Evolutionary conservation across 2,888 invertebrate genomes (phyloP), one percentile per base, ranked within the genome.

Genomic region (Aradus depressus): DNA sequence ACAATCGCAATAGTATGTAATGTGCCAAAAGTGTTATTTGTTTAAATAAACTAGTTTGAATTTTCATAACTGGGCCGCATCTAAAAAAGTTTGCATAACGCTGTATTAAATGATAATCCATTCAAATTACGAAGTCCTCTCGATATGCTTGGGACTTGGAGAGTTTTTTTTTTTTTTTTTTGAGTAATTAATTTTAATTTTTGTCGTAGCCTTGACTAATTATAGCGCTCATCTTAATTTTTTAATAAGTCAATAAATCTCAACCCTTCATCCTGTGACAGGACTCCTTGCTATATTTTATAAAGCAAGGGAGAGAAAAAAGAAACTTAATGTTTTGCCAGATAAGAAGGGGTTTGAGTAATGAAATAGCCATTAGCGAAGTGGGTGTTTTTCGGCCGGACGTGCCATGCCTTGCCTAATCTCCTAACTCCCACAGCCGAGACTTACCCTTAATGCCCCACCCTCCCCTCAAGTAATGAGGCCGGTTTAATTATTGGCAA

Each of bases 161-260:
- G n/a, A n/a, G n/a, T n/a, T n/a, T n/a, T n/a, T n/a, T n/a, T n/a
- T n/a, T n/a, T n/a, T n/a, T n/a, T n/a, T n/a, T n/a, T n/a, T n/a
- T n/a, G n/a, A n/a, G n/a, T n/a, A n/a, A n/a, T n/a, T n/a, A n/a
- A n/a, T n/a, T n/a, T n/a, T n/a, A n/a, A n/a, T n/a, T n/a, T n/a
- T n/a, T n/a, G n/a, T n/a, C n/a, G n/a, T n/a, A n/a, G n/a, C 25
- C 16, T n/a, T 6, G 23, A 18, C 37, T 47, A 38, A 47, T 47
- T 47, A 47, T 47, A 25, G 26, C 38, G 35, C 22, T 19, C 10
- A 23, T 38, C 47, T 25, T 47, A 47, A 47, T 47, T 47, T 47
- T 47, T 47, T 47, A 47, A 47, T 47, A 47, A 47, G 47, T 14
- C 47, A 25, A 47, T 47, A 47, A 47, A 47, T 47, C 47, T 35